Evolutionary conservation across 2,888 invertebrate species (phyloP).

Genomic region (Choreutis nemorana): DNA sequence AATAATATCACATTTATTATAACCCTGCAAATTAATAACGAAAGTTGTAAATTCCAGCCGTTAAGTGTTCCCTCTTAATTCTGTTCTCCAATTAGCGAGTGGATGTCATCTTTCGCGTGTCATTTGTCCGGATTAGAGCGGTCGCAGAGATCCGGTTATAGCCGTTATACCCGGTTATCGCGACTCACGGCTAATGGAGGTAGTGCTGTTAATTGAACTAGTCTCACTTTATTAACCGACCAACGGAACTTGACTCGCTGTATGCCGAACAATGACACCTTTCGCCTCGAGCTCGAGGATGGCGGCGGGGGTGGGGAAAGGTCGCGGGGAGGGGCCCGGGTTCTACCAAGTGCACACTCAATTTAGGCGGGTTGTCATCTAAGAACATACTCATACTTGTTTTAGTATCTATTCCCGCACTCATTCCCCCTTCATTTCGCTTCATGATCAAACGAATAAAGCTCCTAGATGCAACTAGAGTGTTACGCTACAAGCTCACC

Average conservation of each 20-base stretch:
- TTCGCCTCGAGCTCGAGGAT: conserved; percentile 7
- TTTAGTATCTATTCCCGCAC: no score
- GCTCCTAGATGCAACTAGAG: no score
- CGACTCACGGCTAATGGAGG: conserved; percentile 34
- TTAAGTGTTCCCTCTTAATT: conserved; percentile 15
- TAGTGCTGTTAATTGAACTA: conserved; percentile 38
- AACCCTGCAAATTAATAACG: no score
- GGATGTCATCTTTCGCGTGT: conserved; percentile 42
- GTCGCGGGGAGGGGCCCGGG: no score
- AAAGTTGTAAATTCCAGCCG: background rate
- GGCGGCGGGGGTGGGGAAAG: conserved; percentile 12
- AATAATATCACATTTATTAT: no score
- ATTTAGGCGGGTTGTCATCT: no score
- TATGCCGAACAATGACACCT: conserved; percentile 11
- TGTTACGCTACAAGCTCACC: no score
- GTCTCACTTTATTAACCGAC: conserved; percentile 22
- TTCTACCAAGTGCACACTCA: no score
- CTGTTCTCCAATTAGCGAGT: conserved; percentile 34
- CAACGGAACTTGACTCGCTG: conserved; percentile 8
- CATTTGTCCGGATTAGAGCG: conserved; percentile 40
- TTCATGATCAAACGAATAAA: no score
- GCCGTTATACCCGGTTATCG: conserved; percentile 29
- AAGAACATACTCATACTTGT: no score
- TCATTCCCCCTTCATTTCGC: conserved; percentile 20
- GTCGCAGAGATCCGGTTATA: conserved; percentile 24